phyloP scores from a whole-genome alignment of 2,113 vertebrate species.

The Clinocottus analis region DNA sequence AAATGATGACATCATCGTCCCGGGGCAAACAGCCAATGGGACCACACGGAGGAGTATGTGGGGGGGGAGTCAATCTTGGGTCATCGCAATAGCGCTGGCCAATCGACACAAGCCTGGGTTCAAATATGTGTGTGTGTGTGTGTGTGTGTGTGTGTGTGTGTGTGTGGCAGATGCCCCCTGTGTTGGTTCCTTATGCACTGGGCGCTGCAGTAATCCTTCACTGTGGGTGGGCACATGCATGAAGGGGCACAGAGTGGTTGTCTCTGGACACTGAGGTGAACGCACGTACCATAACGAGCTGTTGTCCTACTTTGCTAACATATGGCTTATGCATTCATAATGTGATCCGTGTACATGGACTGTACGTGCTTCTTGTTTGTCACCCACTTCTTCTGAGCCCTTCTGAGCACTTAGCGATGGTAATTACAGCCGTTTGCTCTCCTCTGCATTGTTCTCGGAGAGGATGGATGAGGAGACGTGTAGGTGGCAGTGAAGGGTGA shows the following conservation, averaged over 20 bases:
- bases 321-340: conserved; percentile 38
- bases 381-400: conserved; percentile 4
- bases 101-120: conserved; percentile 55
- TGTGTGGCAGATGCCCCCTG: conserved; percentile 61
- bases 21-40: conserved; percentile 66
- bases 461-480: conserved; percentile 71
- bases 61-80: conserved; percentile 67
- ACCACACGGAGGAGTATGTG: conserved; percentile 56
- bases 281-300: conserved; percentile 17
- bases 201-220: conserved; percentile 1
- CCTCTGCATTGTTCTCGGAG: conserved; percentile 61
- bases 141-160: conserved; percentile 43
- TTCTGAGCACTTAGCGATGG: conserved; percentile 38
- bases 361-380: background rate
- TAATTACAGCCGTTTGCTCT: conserved; percentile 57
- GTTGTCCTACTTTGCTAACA: conserved; percentile 26
- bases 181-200: conserved; percentile 59
- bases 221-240: conserved; percentile 20
- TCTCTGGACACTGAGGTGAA: conserved; percentile 21
- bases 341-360: conserved; percentile 4
- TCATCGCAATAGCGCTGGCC: conserved; percentile 58
- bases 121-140: conserved; percentile 57
- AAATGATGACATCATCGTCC: conserved; percentile 63
- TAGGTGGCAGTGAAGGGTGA: conserved; percentile 68
- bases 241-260: conserved; percentile 18